Conservation (phyloP, 2,113 vertebrate species). For the Oryzias javanicus region DNA sequence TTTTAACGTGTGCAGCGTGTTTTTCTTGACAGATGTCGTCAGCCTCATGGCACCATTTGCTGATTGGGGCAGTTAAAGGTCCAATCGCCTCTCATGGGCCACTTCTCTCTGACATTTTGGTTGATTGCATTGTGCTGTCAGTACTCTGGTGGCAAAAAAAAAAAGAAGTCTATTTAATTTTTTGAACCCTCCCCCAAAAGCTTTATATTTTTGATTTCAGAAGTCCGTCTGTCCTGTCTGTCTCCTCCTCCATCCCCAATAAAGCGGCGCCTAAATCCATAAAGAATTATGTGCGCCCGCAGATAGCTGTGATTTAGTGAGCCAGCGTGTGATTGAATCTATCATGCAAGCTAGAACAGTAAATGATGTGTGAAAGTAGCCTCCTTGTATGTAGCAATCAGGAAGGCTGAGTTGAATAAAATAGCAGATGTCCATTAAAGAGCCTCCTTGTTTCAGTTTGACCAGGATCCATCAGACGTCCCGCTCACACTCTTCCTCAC, state of each 20-base stretch:
- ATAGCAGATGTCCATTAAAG: conserved; percentile 47
- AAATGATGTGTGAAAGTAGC: conserved; percentile 68
- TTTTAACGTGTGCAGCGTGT: conserved; percentile 15
- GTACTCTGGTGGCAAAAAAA: conserved; percentile 44
- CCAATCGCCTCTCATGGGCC: conserved; percentile 62
- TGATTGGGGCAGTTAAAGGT: conserved; percentile 75
- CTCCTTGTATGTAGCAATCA: conserved; percentile 44
- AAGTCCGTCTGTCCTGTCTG: conserved; percentile 1
- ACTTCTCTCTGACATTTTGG: conserved; percentile 72
- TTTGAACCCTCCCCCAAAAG: conserved; percentile 8
- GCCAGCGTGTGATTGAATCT: conserved; percentile 41
- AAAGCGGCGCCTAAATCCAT: conserved; percentile 3
- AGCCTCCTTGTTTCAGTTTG: conserved; percentile 28
- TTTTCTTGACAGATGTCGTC: conserved; percentile 56
- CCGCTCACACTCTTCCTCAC: neutral
- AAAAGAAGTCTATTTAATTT: conserved; percentile 14
- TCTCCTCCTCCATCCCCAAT: neutral
- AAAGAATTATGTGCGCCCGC: conserved; percentile 6
- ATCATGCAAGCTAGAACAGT: conserved; percentile 36
- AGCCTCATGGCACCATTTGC: conserved; percentile 59
- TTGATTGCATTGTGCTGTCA: conserved; percentile 68
- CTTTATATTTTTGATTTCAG: too few relatives aligned
- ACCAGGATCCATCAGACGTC: conserved; percentile 28
- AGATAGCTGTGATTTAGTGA: conserved; percentile 9
- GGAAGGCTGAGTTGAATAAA: conserved; percentile 53